Evolutionary conservation across 1,140 invertebrate species (phyloP), one percentile per base, ranked within the genome.

Genomic region (Apocrypta bakeri): DNA sequence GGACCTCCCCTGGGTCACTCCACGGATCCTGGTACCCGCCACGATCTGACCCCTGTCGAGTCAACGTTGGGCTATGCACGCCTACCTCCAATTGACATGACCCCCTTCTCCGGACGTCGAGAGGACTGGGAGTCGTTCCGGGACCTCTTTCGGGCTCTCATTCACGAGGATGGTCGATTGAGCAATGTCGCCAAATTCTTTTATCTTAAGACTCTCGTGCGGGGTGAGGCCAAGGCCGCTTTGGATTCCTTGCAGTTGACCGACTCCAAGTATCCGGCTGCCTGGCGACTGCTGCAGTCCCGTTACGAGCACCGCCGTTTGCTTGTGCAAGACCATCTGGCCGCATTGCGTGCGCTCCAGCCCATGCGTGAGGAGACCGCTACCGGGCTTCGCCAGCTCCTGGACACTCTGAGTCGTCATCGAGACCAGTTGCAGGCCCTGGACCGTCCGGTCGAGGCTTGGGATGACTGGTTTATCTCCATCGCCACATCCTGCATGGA

Each of bases 381-480:
- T n/a, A 1, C 12, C 33, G 9, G 21, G n/a, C 33, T 73, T 3
- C 71, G 24, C 1, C 29, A 17, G 17, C 31, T 71, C 27, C 29
- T 71, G 1, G 31, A 71, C n/a, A 12, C 2, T 2, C 7, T 71
- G 1, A 25, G 37, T 37, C 27, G 27, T 1, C 68, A 77, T 24
- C 61, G 56, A 1, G n/a, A 27, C 25, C 37, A 76, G 31, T n/a
- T 76, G 7, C 61, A 37, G 25, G 29, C 31, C 3, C 33, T 79
- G 9, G 63, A n/a, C 42, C 61, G 76, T 1, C 29, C 33, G 1
- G n/a, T n/a, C n/a, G n/a, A n/a, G n/a, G 76, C 42, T 0, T 79
- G 64, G 76, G 76, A 79, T n/a, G 76, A 79, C 37, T 79, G 77
- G 77, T 71, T 79, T 40, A 31, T 79, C 24, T 29, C 27, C 2